Base-by-base conservation (phyloP, 2,888 invertebrate genomes). In the Melieria crassipennis region DNA sequence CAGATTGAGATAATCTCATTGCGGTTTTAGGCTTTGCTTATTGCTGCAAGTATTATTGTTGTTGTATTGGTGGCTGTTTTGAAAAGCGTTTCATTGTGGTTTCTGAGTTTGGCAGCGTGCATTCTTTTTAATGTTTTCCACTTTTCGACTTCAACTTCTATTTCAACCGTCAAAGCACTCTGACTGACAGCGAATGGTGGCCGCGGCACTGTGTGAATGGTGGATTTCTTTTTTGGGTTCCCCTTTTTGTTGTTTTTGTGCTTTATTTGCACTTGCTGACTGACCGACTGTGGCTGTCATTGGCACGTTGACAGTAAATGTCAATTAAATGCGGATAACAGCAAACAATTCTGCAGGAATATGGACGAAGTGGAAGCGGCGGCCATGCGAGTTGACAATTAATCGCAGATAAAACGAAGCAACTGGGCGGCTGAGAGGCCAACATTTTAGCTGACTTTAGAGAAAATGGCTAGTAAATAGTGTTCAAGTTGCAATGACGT, bases 1-100 rank as follows among this genome's bases (percentile, higher is more conserved):
- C 52, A 62, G 60, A 62, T 66, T 58, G 66, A 69, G 68, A 69
- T 69, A 61, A 69, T 69, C 68, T 69, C 62, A 62, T 76, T 76
- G 76, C 72, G 73, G 75, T 75, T 74, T 70, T 75, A 75, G 74
- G 73, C 72, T 74, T 75, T 74, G 73, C 75, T 76, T 75, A 74
- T 70, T 76, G 75, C 73, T 73, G 76, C 73, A 71, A 75, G 56
- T 52, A 50, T n/a, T 55, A 50, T 47, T 60, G 11, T 48, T 58
- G 61, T 42, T 65, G 30, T 70, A 5, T 42, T 58, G 30, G 42
- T 10, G 43, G 48, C 13, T 50, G 30, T 57, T 57, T 66, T 58
- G 50, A 69, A 61, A 52, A 62, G 55, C 68, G 43, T 62, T 68
- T 68, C 13, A 68, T 68, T 68, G 60, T 61, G 52, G 68, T 46